Conservation (phyloP, 2,888 invertebrate genomes). For the Stenurella melanura region DNA sequence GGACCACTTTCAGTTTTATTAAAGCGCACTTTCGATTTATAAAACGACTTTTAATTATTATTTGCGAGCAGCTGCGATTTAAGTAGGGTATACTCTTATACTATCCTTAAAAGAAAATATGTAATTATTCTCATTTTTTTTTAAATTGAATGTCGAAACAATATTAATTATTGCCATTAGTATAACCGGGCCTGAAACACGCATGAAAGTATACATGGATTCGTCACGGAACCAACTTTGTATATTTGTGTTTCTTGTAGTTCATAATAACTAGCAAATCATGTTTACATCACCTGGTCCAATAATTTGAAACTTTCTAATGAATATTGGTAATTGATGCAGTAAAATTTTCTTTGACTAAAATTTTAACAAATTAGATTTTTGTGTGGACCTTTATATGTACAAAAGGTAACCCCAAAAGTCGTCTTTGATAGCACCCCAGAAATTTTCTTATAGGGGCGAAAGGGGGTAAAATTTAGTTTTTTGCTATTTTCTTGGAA, state of each 20-base stretch:
- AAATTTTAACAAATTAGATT: too few species aligned
- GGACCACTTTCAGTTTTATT: slow-evolving; percentile 37
- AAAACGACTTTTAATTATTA: slow-evolving; percentile 29
- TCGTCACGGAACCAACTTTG: slow-evolving; percentile 8
- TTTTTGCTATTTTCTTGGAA: too few species aligned
- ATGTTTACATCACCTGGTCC: background rate
- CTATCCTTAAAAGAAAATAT: background rate
- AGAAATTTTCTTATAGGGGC: too few species aligned
- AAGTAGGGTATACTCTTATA: slow-evolving; percentile 3
- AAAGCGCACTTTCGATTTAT: slow-evolving; percentile 9
- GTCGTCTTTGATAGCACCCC: too few species aligned
- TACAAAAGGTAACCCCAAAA: too few species aligned
- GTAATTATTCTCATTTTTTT: slow-evolving; percentile 19
- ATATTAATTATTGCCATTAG: slow-evolving; percentile 1
- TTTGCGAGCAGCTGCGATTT: slow-evolving; percentile 16
- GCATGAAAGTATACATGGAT: background rate
- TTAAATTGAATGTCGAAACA: slow-evolving; percentile 1
- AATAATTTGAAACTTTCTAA: slow-evolving; percentile 2
- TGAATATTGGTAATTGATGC: too few species aligned
- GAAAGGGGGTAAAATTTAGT: too few species aligned
- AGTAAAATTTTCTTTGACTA: too few species aligned
- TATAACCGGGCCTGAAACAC: background rate
- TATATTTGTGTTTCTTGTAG: background rate
- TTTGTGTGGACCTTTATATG: too few species aligned
- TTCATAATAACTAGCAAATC: background rate